Evolutionary conservation across 2,113 vertebrate genomes (phyloP).

Genomic region (Azemiops feae): DNA sequence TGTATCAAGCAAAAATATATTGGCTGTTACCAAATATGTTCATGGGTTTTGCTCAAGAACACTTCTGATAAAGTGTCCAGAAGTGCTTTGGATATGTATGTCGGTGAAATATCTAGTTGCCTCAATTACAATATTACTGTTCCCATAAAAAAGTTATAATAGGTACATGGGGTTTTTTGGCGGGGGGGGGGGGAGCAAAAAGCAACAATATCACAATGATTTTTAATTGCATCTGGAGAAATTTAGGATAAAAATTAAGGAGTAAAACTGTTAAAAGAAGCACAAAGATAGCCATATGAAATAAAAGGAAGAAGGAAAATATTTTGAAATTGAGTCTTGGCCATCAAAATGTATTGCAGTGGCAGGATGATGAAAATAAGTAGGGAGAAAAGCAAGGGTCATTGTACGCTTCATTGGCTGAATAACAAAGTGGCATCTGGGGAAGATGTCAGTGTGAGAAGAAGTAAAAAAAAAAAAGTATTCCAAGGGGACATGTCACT

Average conservation of each 20-base stretch:
- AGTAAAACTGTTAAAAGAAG: background rate
- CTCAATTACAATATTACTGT: background rate
- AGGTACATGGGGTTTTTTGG: background rate
- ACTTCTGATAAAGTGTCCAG: background rate
- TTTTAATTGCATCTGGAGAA: background rate
- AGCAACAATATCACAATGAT: background rate
- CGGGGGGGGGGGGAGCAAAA: background rate
- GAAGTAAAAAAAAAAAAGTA: background rate
- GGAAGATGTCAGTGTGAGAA: background rate
- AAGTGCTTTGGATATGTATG: background rate
- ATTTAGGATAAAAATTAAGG: background rate
- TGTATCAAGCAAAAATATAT: background rate
- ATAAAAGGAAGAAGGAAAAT: background rate
- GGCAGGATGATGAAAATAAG: background rate
- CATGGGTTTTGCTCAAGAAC: background rate
- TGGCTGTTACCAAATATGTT: background rate
- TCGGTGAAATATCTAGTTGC: background rate
- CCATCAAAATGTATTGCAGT: background rate
- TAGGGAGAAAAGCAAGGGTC: background rate
- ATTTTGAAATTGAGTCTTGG: background rate
- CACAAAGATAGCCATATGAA: background rate
- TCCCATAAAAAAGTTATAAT: background rate
- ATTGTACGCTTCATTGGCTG: background rate
- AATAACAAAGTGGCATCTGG: background rate
- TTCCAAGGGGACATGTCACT: background rate